phyloP scores from a whole-genome alignment of 2,797 vertebrate genomes.

The Anisognathus igniventris region DNA sequence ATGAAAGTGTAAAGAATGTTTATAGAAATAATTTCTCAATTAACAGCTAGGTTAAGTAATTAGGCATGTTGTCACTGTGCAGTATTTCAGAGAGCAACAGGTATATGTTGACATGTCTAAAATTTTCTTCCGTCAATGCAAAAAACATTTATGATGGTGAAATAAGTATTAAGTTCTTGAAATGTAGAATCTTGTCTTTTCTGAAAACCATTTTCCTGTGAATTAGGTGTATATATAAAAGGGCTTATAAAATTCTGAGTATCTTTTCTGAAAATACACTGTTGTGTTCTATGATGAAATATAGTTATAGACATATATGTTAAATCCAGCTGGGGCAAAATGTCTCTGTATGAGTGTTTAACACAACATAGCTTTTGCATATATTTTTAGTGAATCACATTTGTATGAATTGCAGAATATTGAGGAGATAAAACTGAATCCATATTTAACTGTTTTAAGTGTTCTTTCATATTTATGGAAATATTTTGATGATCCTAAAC shows the following conservation, averaged over 20 bases:
- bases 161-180: slow-evolving; percentile 44
- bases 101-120: slow-evolving; percentile 35
- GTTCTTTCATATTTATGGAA: not conserved
- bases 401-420: slow-evolving; percentile 3
- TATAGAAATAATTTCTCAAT: not conserved
- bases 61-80: not conserved
- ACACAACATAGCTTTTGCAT: not conserved
- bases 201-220: slow-evolving; percentile 23
- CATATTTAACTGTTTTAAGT: not conserved
- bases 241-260: slow-evolving; percentile 27
- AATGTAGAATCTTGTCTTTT: slow-evolving; percentile 15
- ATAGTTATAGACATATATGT: not conserved
- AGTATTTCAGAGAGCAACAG: slow-evolving; percentile 64
- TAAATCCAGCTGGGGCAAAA: not conserved
- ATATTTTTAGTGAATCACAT: slow-evolving; percentile 9
- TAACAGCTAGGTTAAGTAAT: not conserved
- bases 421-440: slow-evolving; percentile 7
- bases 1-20: not conserved
- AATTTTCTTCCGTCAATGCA: slow-evolving; percentile 2
- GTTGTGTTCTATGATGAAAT: slow-evolving; percentile 24
- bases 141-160: slow-evolving; percentile 22
- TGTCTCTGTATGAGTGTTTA: not conserved
- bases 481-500: slow-evolving; percentile 28
- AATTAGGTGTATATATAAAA: not conserved
- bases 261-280: slow-evolving; percentile 44